Percentiles rank a stretch among this genome's conserved stretches.
Conservation (phyloP, 2,797 vertebrate species). For the Margarornis squamiger region DNA sequence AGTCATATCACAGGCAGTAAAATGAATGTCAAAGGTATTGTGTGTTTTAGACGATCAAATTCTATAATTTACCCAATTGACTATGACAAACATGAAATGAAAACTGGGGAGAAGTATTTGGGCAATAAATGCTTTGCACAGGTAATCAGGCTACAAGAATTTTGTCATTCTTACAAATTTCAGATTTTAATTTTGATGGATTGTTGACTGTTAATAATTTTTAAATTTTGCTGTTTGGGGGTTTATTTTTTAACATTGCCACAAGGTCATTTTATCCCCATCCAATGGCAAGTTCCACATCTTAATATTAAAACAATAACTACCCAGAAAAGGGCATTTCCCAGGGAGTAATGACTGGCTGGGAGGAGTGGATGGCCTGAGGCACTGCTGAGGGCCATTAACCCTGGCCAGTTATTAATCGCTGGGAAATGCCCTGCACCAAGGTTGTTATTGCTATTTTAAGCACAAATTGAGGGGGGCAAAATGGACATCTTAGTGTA, state of each 20-base stretch:
- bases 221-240: background rate
- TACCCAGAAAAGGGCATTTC: constrained; percentile 49
- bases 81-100: background rate
- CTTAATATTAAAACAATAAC: constrained; percentile 37
- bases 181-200: background rate
- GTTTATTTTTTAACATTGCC: background rate
- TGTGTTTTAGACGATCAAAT: background rate
- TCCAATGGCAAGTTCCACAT: background rate
- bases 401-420: constrained; percentile 45
- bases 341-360: constrained; percentile 50
- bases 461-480: background rate
- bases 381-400: constrained; percentile 58
- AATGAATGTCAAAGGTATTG: background rate
- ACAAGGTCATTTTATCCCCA: constrained; percentile 1
- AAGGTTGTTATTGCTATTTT: constrained; percentile 52
- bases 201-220: background rate
- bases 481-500: constrained; percentile 1
- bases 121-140: background rate
- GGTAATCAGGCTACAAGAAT: background rate
- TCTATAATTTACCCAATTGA: background rate
- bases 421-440: constrained; percentile 43
- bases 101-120: background rate
- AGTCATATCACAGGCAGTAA: background rate
- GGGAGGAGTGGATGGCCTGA: constrained; percentile 57
- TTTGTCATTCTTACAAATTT: background rate